These are phyloP conservation scores for Neomicropteryx cornuta DNA, from an alignment of 1,140 invertebrate species.

Conservation along the genomic window DNA sequence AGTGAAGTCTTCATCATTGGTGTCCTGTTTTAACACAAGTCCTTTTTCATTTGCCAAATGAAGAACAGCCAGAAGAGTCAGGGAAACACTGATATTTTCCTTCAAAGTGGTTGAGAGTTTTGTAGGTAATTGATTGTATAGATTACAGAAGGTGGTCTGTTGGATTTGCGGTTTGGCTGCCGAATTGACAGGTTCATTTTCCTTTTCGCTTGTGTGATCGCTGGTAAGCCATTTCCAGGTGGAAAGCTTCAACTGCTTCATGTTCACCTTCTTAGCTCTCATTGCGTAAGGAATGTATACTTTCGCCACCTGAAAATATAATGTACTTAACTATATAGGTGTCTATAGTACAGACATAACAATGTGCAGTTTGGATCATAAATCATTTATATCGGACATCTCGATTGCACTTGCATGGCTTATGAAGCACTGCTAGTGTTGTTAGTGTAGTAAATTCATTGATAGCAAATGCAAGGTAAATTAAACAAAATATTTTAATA, in stretches of 20 bases:
- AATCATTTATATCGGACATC: conserved; percentile 38
- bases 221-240: conserved; percentile 51
- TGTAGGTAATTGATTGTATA: conserved; percentile 48
- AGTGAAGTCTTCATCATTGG: conserved; percentile 28
- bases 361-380: too few species aligned
- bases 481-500: too few species aligned
- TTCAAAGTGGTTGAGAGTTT: conserved; percentile 47
- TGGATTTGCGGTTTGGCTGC: conserved; percentile 14
- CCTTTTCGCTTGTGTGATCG: conserved; percentile 21
- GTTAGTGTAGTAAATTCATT: too few species aligned
- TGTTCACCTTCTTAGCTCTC: conserved; percentile 69
- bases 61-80: conserved; percentile 64
- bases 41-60: conserved; percentile 72
- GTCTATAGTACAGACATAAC: conserved; percentile 25
- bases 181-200: conserved; percentile 21
- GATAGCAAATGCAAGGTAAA: too few species aligned
- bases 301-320: conserved; percentile 44
- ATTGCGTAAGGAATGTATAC: conserved; percentile 62
- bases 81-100: conserved; percentile 60
- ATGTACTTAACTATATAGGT: too few species aligned
- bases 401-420: too few species aligned
- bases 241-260: conserved; percentile 59
- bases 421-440: too few species aligned
- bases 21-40: conserved; percentile 27
- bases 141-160: conserved; percentile 31